Evolutionary conservation across 2,888 invertebrate species (phyloP), one percentile per base, ranked within the genome.

Genomic region (Acleris laterana): DNA sequence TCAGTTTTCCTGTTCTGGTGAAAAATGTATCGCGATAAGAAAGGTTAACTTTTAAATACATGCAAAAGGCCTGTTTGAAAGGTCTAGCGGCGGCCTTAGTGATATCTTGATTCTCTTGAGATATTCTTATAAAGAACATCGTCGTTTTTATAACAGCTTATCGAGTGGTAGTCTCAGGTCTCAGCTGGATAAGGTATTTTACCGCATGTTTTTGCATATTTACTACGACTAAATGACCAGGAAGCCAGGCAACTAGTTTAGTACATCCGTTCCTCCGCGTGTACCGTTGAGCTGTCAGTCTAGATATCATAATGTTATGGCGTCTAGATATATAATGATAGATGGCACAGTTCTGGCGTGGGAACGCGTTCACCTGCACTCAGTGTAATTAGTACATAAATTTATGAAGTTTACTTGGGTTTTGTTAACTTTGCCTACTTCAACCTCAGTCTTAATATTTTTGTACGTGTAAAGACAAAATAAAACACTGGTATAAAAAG

Each of bases 11-110:
- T 55, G 60, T 60, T 20, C 50, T n/a, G 46, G 32, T 52, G 42
- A 28, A 58, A 57, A 20, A 58, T 48, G 28, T 25, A 49, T 55
- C 19, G 42, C 17, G 59, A 64, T 64, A 64, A 59, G 59, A 59
- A 64, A 64, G 59, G 59, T 53, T 59, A 64, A 25, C 16, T 64
- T 64, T 64, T 49, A 59, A 59, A 64, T 61, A 50, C 22, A 60
- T 56, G 59, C 55, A 44, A 66, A 65, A 17, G 28, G 56, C 16
- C 50, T 49, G 28, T 28, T 28, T 1, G 20, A 56, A 46, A 46
- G 13, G 55, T 57, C 50, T 56, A 32, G 17, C 42, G 22, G 44
- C 50, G 44, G 51, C 61, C 56, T 57, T 38, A 56, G 13, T 25
- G n/a, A 53, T 57, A 61, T 61, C 56, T 56, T 50, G 65, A 51